Evolutionary conservation across 37 sponge, comb jelly and placozoan species (phyloP).

Genomic region (Ephydatia muelleri): DNA sequence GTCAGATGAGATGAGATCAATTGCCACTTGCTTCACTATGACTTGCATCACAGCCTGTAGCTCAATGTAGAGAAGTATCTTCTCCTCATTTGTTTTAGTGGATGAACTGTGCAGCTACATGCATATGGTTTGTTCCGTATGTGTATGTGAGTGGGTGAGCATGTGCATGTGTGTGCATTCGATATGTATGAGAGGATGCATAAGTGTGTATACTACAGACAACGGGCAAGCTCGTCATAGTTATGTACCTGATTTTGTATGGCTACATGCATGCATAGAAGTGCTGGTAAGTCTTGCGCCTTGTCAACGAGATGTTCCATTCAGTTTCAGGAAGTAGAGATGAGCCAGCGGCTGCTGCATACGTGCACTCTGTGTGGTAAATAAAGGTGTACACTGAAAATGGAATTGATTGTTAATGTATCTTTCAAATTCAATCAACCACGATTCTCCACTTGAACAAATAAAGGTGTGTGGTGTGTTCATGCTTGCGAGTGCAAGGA

Average conservation of each 20-base stretch:
- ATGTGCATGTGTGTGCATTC: too few relatives aligned
- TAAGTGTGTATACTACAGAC: not conserved
- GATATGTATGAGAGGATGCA: too few relatives aligned
- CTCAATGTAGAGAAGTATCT: conserved; percentile 69
- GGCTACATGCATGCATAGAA: not conserved
- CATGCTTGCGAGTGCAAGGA: too few relatives aligned
- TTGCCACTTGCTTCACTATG: conserved; percentile 48
- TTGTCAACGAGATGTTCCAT: conserved; percentile 73
- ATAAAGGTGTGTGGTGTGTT: too few relatives aligned
- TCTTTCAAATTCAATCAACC: too few relatives aligned
- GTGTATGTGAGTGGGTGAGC: too few relatives aligned
- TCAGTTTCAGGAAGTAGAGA: conserved; percentile 77
- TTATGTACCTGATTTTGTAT: not conserved
- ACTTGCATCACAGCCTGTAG: conserved; percentile 77
- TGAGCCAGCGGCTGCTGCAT: conserved; percentile 88
- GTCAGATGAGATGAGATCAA: conserved; percentile 19
- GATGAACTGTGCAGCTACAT: not conserved
- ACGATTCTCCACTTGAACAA: too few relatives aligned
- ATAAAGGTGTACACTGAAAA: too few relatives aligned
- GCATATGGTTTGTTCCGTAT: too few relatives aligned
- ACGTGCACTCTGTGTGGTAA: conserved; percentile 16
- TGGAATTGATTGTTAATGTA: too few relatives aligned
- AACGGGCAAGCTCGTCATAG: not conserved
- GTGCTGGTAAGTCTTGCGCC: not conserved
- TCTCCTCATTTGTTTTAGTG: not conserved